Evolutionary conservation across 2,113 vertebrate species (phyloP).

Genomic region (Lepidothrix coronata): DNA sequence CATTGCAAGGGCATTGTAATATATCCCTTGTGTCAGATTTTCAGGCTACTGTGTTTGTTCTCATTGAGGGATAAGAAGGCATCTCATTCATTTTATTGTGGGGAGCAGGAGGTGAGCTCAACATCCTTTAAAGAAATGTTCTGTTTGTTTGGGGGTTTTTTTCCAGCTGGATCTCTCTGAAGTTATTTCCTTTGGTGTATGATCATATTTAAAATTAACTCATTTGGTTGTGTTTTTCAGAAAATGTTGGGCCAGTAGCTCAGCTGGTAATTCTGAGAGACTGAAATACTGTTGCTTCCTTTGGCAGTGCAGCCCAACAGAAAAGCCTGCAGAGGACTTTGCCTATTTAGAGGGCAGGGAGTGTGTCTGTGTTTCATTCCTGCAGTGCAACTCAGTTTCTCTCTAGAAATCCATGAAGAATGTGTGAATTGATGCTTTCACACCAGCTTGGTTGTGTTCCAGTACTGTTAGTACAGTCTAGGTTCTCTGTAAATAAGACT

Average conservation of each 20-base stretch:
- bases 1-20: neutral
- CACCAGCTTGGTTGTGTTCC: neutral
- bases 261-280: neutral
- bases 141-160: neutral
- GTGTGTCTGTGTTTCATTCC: neutral
- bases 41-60: neutral
- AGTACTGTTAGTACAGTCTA: neutral
- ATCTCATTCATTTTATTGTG: neutral
- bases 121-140: neutral
- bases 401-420: neutral
- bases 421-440: neutral
- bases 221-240: neutral
- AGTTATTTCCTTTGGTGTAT: neutral
- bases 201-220: neutral
- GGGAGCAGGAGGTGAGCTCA: neutral
- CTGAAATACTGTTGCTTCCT: neutral
- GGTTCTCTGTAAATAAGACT: neutral
- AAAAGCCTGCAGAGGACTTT: neutral
- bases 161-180: neutral
- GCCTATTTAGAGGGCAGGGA: neutral
- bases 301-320: neutral
- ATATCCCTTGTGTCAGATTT: neutral
- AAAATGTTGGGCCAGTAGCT: neutral
- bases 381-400: neutral
- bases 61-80: neutral